Base-by-base conservation (phyloP, 2,113 vertebrate species). In the Aepyceros melampus region DNA sequence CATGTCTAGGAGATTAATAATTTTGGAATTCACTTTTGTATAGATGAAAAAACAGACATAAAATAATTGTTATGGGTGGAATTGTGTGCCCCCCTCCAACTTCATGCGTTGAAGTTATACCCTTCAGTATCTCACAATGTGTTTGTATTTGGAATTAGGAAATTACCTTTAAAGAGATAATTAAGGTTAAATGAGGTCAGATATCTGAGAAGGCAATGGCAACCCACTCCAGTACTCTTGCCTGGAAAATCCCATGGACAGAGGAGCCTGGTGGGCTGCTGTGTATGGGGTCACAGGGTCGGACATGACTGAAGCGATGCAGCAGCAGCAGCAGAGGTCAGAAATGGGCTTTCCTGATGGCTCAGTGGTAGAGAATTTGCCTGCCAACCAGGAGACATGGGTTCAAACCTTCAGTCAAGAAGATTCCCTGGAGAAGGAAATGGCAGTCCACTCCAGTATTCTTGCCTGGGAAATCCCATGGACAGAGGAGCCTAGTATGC, bases 161-260 rank as follows among this genome's bases (percentile, higher is more conserved):
- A 43, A 58, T 58, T 29, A 31, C 27, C 51, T 79, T 90, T n/a
- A 83, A 56, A 53, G 17, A n/a, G 13, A 21, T 47, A 15, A 7
- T 40, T n/a, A 91, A 83, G 23, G n/a, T n/a, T n/a, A n/a, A n/a
- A n/a, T n/a, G n/a, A n/a, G n/a, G n/a, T n/a, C n/a, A n/a, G 5
- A 7, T 43, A 76, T 43, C 17, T 11, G 64, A 71, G 17, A 71
- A 5, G 4, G n/a, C 64, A 71, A 36, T 36, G 64, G n/a, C 64
- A 71, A 11, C 9, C 64, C 64, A 36, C 64, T 71, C 64, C 17
- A 71, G 64, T 71, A 21, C n/a, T 71, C n/a, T 71, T 36, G 64
- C 4, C n/a, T 71, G n/a, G n/a, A 71, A 71, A 71, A 71, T 21
- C 64, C n/a, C n/a, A 6, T 21, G 17, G n/a, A 36, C 0, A 1